Conservation (phyloP, 2,797 vertebrate genomes). For the Enteromius paludinosus region DNA sequence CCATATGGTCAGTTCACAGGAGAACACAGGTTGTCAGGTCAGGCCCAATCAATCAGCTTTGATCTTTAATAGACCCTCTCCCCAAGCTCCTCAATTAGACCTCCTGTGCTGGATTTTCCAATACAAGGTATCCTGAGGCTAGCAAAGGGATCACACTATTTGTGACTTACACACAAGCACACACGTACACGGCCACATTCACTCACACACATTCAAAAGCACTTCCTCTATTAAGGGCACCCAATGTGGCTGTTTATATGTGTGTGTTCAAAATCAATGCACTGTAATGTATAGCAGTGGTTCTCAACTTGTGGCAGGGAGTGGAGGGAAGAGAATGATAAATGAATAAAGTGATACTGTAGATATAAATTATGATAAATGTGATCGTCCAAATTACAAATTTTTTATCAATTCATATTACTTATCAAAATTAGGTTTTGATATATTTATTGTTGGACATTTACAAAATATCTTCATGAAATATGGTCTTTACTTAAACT, state of each 20-base stretch:
- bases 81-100: constrained; percentile 62
- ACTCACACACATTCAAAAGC: constrained; percentile 34
- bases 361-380: not conserved
- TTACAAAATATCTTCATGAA: no score
- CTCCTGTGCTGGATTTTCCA: constrained; percentile 61
- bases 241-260: constrained; percentile 11
- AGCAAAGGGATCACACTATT: constrained; percentile 28
- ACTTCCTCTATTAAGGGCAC: constrained; percentile 20
- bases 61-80: constrained; percentile 67
- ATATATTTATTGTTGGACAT: no score
- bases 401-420: no score
- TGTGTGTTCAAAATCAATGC: constrained; percentile 37
- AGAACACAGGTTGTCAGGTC: constrained; percentile 65
- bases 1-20: constrained; percentile 59
- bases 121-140: constrained; percentile 58
- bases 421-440: no score
- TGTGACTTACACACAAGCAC: constrained; percentile 41
- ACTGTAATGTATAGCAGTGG: not conserved
- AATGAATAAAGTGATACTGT: not conserved
- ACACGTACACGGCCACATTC: constrained; percentile 18
- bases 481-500: no score
- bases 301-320: constrained; percentile 5
- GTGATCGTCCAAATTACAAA: no score
- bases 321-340: not conserved
- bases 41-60: constrained; percentile 69